A percentile compares a stretch with the other conserved stretches of the same genome.
phyloP scores from a whole-genome alignment of 2,113 vertebrate species.

The Pelusios castaneus region DNA sequence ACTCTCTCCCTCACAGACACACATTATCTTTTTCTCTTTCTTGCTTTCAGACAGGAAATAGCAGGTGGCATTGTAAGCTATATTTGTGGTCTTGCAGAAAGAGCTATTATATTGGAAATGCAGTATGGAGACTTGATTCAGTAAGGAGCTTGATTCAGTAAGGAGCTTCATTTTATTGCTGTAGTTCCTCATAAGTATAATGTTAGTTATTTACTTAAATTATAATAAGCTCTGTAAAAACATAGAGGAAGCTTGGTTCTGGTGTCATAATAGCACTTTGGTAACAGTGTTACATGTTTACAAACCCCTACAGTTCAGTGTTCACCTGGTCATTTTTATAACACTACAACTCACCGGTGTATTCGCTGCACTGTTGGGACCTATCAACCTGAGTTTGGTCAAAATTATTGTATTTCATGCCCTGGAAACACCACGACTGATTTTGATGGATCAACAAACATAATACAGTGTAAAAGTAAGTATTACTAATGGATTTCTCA shows the following conservation, averaged over 20 bases:
- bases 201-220: neutral
- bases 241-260: neutral
- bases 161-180: neutral
- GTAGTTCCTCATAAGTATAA: neutral
- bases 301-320: constrained; percentile 87
- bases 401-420: constrained; percentile 91
- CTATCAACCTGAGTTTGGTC: constrained; percentile 94
- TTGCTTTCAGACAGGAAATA: neutral
- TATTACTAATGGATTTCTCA: neutral
- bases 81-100: neutral
- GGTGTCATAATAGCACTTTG: neutral
- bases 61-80: neutral
- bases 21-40: neutral
- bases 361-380: constrained; percentile 90
- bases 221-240: neutral
- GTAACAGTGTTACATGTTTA: neutral
- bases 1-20: neutral
- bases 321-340: constrained; percentile 97
- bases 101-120: neutral
- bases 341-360: constrained; percentile 94
- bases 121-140: neutral
- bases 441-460: constrained; percentile 95
- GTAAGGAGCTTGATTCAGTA: neutral
- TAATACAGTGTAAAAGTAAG: constrained; percentile 98
- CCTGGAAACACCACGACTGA: constrained; percentile 97